Conservation (phyloP, 2,113 vertebrate species). For the Capreolus pygargus region DNA sequence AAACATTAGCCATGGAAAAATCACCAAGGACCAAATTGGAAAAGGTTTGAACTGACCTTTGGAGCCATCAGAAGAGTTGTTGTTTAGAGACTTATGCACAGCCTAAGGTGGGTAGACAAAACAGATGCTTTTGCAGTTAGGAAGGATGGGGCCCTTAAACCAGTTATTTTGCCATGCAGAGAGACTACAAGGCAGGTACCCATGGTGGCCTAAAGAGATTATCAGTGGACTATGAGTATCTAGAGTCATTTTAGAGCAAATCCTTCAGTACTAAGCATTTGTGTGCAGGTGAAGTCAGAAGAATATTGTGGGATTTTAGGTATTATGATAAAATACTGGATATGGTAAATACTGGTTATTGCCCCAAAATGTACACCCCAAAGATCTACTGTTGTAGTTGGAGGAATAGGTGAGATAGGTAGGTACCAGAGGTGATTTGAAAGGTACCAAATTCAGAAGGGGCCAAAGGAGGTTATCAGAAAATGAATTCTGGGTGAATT, state of each 20-base stretch:
- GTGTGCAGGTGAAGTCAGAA: neutral
- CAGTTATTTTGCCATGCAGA: neutral
- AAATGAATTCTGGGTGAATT: slow-evolving; percentile 26
- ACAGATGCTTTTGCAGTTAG: neutral
- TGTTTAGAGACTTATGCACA: neutral
- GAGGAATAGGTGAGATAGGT: neutral
- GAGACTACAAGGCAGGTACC: neutral
- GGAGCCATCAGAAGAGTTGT: neutral
- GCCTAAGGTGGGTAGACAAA: neutral
- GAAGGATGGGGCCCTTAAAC: neutral
- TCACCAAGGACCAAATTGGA: neutral
- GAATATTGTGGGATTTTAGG: neutral
- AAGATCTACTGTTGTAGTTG: neutral
- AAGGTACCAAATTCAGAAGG: neutral
- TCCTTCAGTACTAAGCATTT: neutral
- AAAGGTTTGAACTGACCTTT: neutral
- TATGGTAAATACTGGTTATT: neutral
- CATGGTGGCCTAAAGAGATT: neutral
- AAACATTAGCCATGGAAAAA: neutral
- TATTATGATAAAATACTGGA: slow-evolving; percentile 4
- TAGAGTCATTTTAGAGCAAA: neutral
- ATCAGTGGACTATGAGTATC: neutral
- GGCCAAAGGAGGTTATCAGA: neutral
- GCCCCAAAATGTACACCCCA: neutral
- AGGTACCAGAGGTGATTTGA: neutral